phyloP scores from a whole-genome alignment of 2,797 vertebrate species.

The Cygnus olor region DNA sequence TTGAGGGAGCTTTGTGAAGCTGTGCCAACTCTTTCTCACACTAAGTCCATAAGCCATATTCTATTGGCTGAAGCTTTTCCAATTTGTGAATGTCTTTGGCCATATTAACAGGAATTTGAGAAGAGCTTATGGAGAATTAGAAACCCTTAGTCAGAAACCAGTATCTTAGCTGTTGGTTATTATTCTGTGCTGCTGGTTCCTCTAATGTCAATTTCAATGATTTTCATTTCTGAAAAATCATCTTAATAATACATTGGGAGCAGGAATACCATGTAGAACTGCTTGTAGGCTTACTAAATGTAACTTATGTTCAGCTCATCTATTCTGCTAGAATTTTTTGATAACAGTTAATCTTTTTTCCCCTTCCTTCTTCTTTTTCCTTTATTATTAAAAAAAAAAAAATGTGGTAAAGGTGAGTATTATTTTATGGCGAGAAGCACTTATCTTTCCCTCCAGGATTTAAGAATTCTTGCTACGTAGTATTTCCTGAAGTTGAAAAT shows the following conservation, averaged over 20 bases:
- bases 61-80: neutral
- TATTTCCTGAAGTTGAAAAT: neutral
- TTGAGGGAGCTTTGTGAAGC: neutral
- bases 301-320: neutral
- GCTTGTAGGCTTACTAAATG: neutral
- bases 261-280: neutral
- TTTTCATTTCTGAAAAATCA: conserved; percentile 49
- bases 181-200: neutral
- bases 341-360: neutral
- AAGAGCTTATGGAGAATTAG: conserved; percentile 42
- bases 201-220: neutral
- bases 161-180: conserved; percentile 23
- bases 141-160: neutral
- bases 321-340: neutral
- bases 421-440: neutral
- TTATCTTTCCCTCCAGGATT: neutral
- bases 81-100: conserved; percentile 24
- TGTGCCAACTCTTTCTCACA: neutral
- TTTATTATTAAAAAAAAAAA: neutral
- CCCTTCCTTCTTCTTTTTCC: accelerated
- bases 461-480: neutral
- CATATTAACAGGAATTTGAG: conserved; percentile 37
- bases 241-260: neutral
- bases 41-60: neutral
- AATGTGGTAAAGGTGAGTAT: neutral